phyloP scores from a whole-genome alignment of 2,888 invertebrate species.

The Heliconius cydno region DNA sequence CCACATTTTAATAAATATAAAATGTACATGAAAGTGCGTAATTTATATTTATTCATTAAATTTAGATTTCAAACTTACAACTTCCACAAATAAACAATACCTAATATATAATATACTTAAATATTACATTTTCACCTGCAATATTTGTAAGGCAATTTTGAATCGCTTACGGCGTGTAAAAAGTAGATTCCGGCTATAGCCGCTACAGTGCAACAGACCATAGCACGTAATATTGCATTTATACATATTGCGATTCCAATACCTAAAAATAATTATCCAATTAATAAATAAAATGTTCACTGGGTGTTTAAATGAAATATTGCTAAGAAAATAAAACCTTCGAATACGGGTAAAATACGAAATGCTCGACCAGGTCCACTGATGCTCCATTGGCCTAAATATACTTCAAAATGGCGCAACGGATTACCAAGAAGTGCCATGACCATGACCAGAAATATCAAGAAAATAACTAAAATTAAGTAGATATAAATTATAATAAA shows the following conservation, averaged over 20 bases:
- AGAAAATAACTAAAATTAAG: constrained; percentile 61
- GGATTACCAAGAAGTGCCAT: constrained; percentile 68
- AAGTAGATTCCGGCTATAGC: constrained; percentile 68
- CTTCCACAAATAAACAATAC: no score
- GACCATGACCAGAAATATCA: constrained; percentile 60
- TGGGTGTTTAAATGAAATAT: not conserved
- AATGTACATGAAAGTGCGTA: no score
- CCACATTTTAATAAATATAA: no score
- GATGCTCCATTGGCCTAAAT: constrained; percentile 78
- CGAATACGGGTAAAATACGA: constrained; percentile 66
- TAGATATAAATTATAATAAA: not conserved
- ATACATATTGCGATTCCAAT: constrained; percentile 76
- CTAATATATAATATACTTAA: not conserved
- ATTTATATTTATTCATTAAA: no score
- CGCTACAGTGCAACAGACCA: constrained; percentile 66
- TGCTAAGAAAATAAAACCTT: constrained; percentile 30
- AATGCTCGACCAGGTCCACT: constrained; percentile 78
- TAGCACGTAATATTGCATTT: constrained; percentile 71
- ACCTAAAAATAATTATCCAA: constrained; percentile 54
- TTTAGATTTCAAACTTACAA: no score
- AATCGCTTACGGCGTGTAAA: constrained; percentile 62
- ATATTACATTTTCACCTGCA: constrained; percentile 61
- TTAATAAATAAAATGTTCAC: not conserved
- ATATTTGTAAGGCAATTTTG: constrained; percentile 67
- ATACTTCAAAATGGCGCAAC: constrained; percentile 75